Percentiles rank a stretch among this genome's conserved stretches.
Evolutionary conservation across 2,113 vertebrate species (phyloP).

Genomic region (Recurvirostra avosetta): DNA sequence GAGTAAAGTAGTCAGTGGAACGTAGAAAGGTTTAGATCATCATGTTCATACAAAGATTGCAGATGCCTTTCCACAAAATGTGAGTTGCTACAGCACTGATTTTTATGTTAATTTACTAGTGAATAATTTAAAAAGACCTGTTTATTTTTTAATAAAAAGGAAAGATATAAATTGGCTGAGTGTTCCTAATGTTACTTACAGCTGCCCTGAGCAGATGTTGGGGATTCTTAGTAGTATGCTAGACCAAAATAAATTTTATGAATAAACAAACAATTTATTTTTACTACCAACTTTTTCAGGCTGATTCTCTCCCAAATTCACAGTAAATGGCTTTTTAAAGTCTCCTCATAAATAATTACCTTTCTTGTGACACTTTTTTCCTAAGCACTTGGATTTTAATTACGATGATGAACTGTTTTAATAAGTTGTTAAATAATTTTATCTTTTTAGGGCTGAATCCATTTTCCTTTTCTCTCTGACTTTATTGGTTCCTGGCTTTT

Average conservation of each 20-base stretch:
- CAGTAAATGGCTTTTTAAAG: conserved; percentile 35
- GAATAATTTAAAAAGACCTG: conserved; percentile 76
- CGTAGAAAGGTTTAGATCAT: conserved; percentile 41
- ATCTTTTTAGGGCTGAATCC: conserved; percentile 10
- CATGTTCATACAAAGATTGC: not conserved
- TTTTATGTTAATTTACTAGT: conserved; percentile 72
- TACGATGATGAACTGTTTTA: conserved; percentile 67
- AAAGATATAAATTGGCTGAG: conserved; percentile 57
- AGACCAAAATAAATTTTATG: conserved; percentile 54
- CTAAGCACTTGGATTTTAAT: conserved; percentile 55
- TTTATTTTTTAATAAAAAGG: conserved; percentile 81
- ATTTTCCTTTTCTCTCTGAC: conserved; percentile 5
- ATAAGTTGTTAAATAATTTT: conserved; percentile 64
- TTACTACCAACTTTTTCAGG: conserved; percentile 24
- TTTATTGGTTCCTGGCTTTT: not conserved
- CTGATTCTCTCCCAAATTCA: conserved; percentile 42
- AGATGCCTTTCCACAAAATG: not conserved
- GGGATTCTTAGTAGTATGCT: conserved; percentile 31
- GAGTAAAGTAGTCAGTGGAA: conserved; percentile 42
- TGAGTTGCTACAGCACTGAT: conserved; percentile 41
- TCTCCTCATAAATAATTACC: conserved; percentile 65
- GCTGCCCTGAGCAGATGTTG: conserved; percentile 48
- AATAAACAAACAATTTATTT: conserved; percentile 57
- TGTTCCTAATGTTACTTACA: conserved; percentile 56
- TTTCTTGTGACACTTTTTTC: conserved; percentile 46